These are phyloP conservation scores for Dallia pectoralis DNA, from an alignment of 2,797 vertebrate species.

Conservation along the genomic window DNA sequence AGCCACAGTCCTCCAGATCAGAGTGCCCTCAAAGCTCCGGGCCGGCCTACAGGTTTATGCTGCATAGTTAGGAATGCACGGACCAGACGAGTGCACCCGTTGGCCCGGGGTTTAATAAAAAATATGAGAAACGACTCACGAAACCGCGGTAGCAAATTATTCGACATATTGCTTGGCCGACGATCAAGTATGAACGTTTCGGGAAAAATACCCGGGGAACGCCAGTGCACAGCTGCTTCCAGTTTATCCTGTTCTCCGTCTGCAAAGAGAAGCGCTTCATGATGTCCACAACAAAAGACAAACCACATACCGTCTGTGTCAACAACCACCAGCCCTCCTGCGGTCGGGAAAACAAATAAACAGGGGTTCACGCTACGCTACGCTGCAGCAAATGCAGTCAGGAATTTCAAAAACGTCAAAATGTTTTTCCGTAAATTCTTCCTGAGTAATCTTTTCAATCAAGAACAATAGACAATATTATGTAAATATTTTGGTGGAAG, in stretches of 20 bases:
- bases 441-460: constrained; percentile 71
- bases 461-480: constrained; percentile 66
- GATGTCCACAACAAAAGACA: constrained; percentile 65
- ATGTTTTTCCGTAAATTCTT: constrained; percentile 75
- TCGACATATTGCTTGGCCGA: constrained; percentile 66
- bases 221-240: constrained; percentile 61
- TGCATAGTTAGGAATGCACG: constrained; percentile 41
- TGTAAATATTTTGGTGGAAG: constrained; percentile 76
- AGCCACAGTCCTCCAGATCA: constrained; percentile 42
- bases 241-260: constrained; percentile 58
- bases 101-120: constrained; percentile 45
- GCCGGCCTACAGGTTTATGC: constrained; percentile 48
- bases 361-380: constrained; percentile 60
- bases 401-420: constrained; percentile 65
- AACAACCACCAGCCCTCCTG: constrained; percentile 51
- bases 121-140: constrained; percentile 35
- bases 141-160: constrained; percentile 59
- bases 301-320: neutral
- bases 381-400: constrained; percentile 53
- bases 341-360: constrained; percentile 71
- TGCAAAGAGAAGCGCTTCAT: constrained; percentile 53
- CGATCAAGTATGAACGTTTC: constrained; percentile 21
- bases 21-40: constrained; percentile 28
- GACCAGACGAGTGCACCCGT: constrained; percentile 44
- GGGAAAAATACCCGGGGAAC: constrained; percentile 15